phyloP scores from a whole-genome alignment of 1,140 invertebrate species.

The Phocides pigmalion region DNA sequence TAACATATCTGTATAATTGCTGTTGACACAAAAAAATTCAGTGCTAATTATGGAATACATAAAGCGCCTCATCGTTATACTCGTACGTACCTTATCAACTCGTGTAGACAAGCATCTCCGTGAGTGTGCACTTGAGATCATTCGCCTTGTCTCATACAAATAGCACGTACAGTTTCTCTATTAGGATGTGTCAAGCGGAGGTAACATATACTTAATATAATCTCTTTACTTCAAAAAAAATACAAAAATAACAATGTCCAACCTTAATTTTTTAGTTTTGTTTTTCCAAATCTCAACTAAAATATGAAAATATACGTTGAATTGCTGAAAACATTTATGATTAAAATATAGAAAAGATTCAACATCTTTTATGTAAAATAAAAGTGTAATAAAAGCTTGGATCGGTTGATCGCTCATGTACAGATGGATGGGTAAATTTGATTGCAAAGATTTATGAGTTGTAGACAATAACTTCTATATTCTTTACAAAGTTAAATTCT shows the following conservation, averaged over 20 bases:
- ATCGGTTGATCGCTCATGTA: slow-evolving; percentile 14
- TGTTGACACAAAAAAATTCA: too few relatives aligned
- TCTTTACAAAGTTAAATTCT: slow-evolving; percentile 5
- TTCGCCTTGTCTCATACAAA: not conserved
- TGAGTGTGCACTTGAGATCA: not conserved
- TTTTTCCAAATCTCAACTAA: too few relatives aligned
- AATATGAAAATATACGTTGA: too few relatives aligned
- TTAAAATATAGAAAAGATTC: too few relatives aligned
- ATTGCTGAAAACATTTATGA: too few relatives aligned
- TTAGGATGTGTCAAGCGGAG: not conserved
- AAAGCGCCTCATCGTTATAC: too few relatives aligned
- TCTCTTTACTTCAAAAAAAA: too few relatives aligned
- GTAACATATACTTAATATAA: not conserved
- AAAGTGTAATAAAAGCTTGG: slow-evolving; percentile 15
- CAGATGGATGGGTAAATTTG: slow-evolving; percentile 16
- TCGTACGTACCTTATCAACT: not conserved
- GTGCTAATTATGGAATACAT: too few relatives aligned
- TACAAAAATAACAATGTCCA: too few relatives aligned
- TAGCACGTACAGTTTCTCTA: not conserved
- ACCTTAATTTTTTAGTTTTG: too few relatives aligned
- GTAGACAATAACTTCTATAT: slow-evolving; percentile 3
- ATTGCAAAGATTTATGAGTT: slow-evolving; percentile 16
- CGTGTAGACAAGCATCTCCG: not conserved
- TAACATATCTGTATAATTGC: too few relatives aligned
- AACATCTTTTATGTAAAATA: not conserved